Conservation (phyloP, 2,113 vertebrate species). For the Psammodynastes pulverulentus region DNA sequence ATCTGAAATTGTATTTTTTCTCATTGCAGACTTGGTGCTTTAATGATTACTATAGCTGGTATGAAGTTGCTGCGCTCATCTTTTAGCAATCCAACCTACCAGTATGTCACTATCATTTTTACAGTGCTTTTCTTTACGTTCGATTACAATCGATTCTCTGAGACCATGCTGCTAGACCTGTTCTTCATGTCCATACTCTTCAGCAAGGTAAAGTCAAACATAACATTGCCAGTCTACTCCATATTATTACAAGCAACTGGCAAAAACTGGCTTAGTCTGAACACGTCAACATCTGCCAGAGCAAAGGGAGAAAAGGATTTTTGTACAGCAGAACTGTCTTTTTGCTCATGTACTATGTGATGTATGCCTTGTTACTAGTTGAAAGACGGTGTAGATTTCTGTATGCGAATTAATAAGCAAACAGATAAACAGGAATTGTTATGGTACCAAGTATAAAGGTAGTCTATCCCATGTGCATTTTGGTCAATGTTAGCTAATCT, state of each 20-base stretch:
- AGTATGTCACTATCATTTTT: slow-evolving; percentile 95
- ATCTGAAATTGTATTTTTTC: slow-evolving; percentile 38
- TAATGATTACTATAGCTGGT: slow-evolving; percentile 94
- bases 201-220: slow-evolving; percentile 82
- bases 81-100: slow-evolving; percentile 93
- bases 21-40: slow-evolving; percentile 82
- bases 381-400: neutral
- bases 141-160: slow-evolving; percentile 90
- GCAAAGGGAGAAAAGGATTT: neutral
- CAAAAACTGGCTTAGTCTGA: neutral
- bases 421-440: neutral
- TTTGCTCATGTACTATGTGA: neutral
- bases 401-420: neutral
- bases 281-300: neutral
- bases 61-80: slow-evolving; percentile 95
- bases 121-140: slow-evolving; percentile 98
- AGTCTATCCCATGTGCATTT: neutral
- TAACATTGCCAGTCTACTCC: neutral
- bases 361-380: neutral
- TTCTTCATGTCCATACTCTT: slow-evolving; percentile 98
- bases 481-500: neutral
- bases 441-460: neutral
- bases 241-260: neutral
- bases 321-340: neutral
- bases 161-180: slow-evolving; percentile 95